A percentile compares a stretch with the other conserved stretches of the same genome.
Evolutionary conservation across 2,113 vertebrate genomes (phyloP).

Genomic region (Atrichornis clamosus): DNA sequence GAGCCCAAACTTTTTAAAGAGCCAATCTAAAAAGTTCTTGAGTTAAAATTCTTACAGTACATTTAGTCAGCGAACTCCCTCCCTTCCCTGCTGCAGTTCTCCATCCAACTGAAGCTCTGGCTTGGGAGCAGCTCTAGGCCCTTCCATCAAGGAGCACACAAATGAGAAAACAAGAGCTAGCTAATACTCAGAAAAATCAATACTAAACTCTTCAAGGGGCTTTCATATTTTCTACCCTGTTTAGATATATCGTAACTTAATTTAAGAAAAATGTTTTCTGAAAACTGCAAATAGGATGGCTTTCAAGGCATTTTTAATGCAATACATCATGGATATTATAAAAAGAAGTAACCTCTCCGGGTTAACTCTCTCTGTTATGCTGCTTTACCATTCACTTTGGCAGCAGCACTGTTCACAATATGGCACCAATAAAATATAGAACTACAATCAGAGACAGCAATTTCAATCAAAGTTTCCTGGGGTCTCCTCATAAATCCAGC

Average conservation of each 20-base stretch:
- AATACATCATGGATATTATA: constrained; percentile 21
- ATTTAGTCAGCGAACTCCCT: not conserved
- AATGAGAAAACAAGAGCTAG: constrained; percentile 71
- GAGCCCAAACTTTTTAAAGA: not conserved
- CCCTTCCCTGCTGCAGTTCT: not conserved
- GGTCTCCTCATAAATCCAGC: constrained; percentile 71
- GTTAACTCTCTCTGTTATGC: constrained; percentile 26
- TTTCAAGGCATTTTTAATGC: constrained; percentile 72
- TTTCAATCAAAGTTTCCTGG: constrained; percentile 67
- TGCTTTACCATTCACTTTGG: constrained; percentile 39
- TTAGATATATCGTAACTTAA: constrained; percentile 86
- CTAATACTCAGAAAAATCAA: constrained; percentile 79
- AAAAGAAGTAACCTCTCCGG: constrained; percentile 23
- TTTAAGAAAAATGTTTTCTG: constrained; percentile 78
- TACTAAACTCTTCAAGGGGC: constrained; percentile 80
- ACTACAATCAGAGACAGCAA: constrained; percentile 68
- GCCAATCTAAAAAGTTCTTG: not conserved
- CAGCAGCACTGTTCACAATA: constrained; percentile 58
- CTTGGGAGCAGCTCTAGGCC: constrained; percentile 38
- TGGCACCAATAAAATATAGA: constrained; percentile 69
- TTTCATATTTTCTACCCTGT: constrained; percentile 76
- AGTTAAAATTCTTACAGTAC: not conserved
- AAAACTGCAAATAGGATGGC: constrained; percentile 78
- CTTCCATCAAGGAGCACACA: constrained; percentile 52
- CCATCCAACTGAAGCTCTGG: not conserved